Evolutionary conservation across 2,113 vertebrate species (phyloP).

Genomic region (Boulengeromyrus knoepffleri): DNA sequence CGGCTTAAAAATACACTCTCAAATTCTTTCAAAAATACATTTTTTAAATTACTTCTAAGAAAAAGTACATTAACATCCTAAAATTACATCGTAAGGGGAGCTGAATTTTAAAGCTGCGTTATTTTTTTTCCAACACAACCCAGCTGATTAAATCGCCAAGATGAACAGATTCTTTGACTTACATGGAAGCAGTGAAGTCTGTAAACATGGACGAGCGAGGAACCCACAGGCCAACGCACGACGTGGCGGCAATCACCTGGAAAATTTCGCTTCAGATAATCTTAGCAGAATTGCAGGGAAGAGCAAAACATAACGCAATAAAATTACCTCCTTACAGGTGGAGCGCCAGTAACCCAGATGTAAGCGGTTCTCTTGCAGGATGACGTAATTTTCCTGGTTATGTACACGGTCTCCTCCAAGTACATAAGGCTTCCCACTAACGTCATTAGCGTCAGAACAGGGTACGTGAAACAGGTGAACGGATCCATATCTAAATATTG

Average conservation of each 20-base stretch:
- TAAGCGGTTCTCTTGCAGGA: slow-evolving; percentile 17
- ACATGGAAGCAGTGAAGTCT: slow-evolving; percentile 24
- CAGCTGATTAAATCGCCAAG: neutral
- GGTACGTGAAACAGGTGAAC: neutral
- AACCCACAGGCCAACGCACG: slow-evolving; percentile 15
- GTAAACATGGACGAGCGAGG: slow-evolving; percentile 15
- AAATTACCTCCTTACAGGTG: slow-evolving; percentile 1
- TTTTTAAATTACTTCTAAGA: neutral
- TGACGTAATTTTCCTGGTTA: neutral
- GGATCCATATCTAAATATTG: slow-evolving; percentile 7
- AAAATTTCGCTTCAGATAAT: neutral
- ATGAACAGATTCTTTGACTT: neutral
- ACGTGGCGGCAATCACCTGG: slow-evolving; percentile 20
- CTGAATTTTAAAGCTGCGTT: neutral
- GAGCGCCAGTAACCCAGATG: slow-evolving; percentile 18
- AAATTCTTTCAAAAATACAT: neutral
- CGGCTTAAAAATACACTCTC: neutral
- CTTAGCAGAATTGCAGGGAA: neutral
- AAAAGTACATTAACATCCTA: neutral
- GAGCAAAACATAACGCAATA: neutral
- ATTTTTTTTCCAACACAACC: neutral
- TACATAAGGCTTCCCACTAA: neutral
- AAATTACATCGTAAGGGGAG: neutral
- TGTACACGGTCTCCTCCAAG: slow-evolving; percentile 12
- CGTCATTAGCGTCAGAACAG: slow-evolving; percentile 9